These are phyloP conservation scores for Clostera curtula DNA, from an alignment of 2,888 invertebrate genomes.

Conservation along the genomic window DNA sequence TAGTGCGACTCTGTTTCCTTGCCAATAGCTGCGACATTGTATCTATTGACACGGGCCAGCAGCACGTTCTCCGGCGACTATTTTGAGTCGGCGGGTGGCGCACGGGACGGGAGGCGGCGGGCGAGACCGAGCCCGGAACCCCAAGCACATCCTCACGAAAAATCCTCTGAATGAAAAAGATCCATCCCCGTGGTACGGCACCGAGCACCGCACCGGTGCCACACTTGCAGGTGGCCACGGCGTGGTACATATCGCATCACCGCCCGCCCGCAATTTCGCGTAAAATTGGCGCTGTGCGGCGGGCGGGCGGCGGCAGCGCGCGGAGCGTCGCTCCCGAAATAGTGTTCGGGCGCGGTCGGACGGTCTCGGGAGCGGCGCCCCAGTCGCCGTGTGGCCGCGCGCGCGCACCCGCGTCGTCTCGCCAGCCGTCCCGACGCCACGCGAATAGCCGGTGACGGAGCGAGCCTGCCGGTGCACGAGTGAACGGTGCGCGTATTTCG, in stretches of 20 bases:
- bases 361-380: constrained; percentile 61
- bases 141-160: constrained; percentile 21
- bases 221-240: constrained; percentile 50
- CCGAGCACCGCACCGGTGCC: constrained; percentile 27
- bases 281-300: constrained; percentile 72
- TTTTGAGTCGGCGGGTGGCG: constrained; percentile 47
- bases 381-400: constrained; percentile 73
- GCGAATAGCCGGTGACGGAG: constrained; percentile 47
- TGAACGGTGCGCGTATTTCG: constrained; percentile 67
- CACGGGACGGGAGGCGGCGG: constrained; percentile 36
- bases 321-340: constrained; percentile 72
- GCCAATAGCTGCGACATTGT: constrained; percentile 73
- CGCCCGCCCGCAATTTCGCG: constrained; percentile 75
- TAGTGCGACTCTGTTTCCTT: constrained; percentile 71
- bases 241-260: constrained; percentile 70
- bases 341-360: constrained; percentile 73
- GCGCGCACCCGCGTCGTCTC: constrained; percentile 69
- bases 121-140: constrained; percentile 20
- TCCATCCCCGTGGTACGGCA: constrained; percentile 31
- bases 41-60: constrained; percentile 64
- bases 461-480: constrained; percentile 50
- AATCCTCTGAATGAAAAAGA: constrained; percentile 41
- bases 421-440: constrained; percentile 52
- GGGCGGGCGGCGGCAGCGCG: constrained; percentile 66
- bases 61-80: constrained; percentile 54